These are phyloP conservation scores for Drosophila nigrodunni DNA, from an alignment of 1,140 invertebrate species.

Conservation along the genomic window DNA sequence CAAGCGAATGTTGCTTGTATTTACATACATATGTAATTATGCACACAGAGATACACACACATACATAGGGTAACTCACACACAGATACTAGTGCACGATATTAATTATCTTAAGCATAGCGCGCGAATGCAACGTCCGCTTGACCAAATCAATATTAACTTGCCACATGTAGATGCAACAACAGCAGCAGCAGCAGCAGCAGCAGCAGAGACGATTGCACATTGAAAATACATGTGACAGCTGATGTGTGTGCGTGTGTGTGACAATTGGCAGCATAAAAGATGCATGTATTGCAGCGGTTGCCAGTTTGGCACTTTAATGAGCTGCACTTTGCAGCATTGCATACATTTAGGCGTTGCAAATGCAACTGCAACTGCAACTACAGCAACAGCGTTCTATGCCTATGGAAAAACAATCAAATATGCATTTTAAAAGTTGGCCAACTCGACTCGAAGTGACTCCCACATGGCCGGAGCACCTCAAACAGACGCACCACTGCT, in stretches of 20 bases:
- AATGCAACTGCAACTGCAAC: background rate
- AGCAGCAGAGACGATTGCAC: conserved; percentile 26
- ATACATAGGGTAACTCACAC: background rate
- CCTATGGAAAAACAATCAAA: conserved; percentile 69
- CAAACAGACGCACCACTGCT: conserved; percentile 68
- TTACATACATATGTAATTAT: conserved; percentile 55
- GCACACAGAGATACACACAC: conserved; percentile 13
- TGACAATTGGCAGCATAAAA: conserved; percentile 47
- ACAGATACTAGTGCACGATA: conserved; percentile 26
- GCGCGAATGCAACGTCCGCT: conserved; percentile 53
- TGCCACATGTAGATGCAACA: conserved; percentile 31
- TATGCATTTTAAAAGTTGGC: conserved; percentile 80
- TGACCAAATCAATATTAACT: conserved; percentile 81
- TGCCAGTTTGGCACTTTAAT: conserved; percentile 48
- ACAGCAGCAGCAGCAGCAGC: background rate
- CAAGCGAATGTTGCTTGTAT: conserved; percentile 24
- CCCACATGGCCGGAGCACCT: conserved; percentile 74
- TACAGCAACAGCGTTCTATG: background rate
- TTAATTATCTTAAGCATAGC: conserved; percentile 77
- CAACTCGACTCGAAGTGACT: conserved; percentile 48
- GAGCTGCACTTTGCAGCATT: conserved; percentile 40
- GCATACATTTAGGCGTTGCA: conserved; percentile 42
- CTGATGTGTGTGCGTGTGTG: conserved; percentile 17
- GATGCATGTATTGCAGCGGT: conserved; percentile 41
- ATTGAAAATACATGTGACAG: conserved; percentile 47